Evolutionary conservation across 2,888 invertebrate genomes (phyloP).

Genomic region (Amitus sp.): DNA sequence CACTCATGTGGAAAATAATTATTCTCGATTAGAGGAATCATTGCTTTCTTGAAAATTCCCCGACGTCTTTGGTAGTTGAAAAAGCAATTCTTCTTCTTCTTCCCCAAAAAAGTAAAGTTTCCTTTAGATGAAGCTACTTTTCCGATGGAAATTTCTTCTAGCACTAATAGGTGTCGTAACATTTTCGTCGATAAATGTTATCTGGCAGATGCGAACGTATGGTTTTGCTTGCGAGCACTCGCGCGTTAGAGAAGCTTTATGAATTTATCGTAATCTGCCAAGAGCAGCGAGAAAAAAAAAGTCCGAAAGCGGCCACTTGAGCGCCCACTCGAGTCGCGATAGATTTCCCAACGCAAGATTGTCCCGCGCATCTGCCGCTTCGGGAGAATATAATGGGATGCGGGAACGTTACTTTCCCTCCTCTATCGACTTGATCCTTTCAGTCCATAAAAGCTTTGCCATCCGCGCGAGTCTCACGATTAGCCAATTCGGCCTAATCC

Average conservation of each 20-base stretch:
- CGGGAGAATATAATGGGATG: conserved; percentile 21
- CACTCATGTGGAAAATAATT: no score
- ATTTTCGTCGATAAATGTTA: no score
- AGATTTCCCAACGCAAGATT: conserved; percentile 21
- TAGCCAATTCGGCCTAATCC: conserved; percentile 18
- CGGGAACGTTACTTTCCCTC: conserved; percentile 40
- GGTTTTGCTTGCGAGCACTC: no score
- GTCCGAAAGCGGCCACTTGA: conserved; percentile 29
- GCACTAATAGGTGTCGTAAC: no score
- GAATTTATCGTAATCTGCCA: background rate
- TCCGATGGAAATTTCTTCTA: no score
- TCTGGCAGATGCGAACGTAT: no score
- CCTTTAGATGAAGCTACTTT: no score
- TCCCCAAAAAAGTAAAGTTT: no score
- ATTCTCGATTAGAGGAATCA: no score
- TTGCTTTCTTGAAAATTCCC: no score
- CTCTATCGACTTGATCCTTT: conserved; percentile 33
- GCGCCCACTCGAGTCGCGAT: conserved; percentile 38
- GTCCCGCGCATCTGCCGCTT: conserved; percentile 39
- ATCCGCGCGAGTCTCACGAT: conserved; percentile 10
- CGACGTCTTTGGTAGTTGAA: no score
- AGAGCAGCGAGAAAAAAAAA: background rate
- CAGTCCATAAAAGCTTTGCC: conserved; percentile 27
- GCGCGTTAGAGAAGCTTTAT: background rate
- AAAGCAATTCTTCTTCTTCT: no score